Percentiles rank a stretch among this genome's conserved stretches.
phyloP scores from a whole-genome alignment of 1,140 invertebrate genomes.

The Hyposmocoma kahamanoa region DNA sequence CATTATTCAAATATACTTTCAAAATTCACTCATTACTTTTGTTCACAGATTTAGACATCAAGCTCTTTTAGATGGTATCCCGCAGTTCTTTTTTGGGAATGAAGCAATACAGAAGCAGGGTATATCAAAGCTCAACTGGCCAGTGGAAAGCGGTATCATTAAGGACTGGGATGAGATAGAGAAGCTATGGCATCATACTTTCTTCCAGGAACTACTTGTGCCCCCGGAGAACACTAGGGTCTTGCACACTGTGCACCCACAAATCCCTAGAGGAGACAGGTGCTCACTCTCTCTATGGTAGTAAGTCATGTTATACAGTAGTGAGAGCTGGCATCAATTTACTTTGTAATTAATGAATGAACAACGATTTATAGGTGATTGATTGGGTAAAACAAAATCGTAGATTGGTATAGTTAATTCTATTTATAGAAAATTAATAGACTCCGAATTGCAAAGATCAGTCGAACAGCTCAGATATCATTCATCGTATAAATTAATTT shows the following conservation, averaged over 20 bases:
- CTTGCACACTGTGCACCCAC: constrained; percentile 90
- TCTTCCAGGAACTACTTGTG: constrained; percentile 95
- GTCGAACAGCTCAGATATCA: no score
- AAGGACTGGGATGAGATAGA: constrained; percentile 98
- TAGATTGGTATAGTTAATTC: no score
- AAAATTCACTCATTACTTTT: no score
- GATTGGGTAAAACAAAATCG: no score
- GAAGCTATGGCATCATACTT: constrained; percentile 97
- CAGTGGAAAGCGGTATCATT: constrained; percentile 93
- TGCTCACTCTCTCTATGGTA: no score
- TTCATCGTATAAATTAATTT: no score
- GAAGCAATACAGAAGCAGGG: constrained; percentile 92
- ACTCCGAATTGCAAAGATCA: no score
- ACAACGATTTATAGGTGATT: no score
- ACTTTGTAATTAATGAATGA: no score
- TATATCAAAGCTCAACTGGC: constrained; percentile 92
- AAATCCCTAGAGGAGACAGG: constrained; percentile 88
- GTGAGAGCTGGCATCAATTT: no score
- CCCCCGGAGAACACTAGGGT: constrained; percentile 93
- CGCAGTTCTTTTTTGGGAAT: constrained; percentile 68
- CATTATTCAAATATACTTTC: no score
- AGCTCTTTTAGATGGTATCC: constrained; percentile 30
- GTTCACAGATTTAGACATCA: constrained; percentile 27
- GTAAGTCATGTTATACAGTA: no score
- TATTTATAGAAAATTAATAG: constrained; percentile 4